Evolutionary conservation across 2,888 invertebrate genomes (phyloP), one percentile per base, ranked within the genome.

Genomic region (Anthophora plumipes): DNA sequence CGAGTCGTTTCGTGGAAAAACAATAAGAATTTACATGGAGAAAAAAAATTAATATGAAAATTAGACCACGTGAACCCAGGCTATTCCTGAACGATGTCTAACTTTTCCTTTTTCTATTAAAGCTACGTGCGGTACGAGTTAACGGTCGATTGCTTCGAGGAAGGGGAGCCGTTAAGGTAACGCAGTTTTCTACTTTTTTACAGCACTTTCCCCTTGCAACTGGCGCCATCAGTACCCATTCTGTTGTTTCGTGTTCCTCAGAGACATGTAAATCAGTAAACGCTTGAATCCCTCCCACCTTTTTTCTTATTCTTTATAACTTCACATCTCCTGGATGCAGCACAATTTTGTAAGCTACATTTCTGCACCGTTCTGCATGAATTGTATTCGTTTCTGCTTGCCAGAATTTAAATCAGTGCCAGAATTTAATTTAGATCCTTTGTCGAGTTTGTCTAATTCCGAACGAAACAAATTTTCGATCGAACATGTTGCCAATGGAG

Each of bases 161-260:
- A 89, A 86, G 85, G 91, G 90, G 92, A 92, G 84, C 92, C 91
- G 85, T 92, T 92, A 90, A 93, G 93, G 93, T 93, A 93, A 93
- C 90, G 70, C 87, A 91, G 91, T 85, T 89, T 84, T 75, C 83
- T 86, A 85, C 63, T 11, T 75, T 54, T 67, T 43, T 60, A 77
- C 68, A 54, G 68, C 73, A 76, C 78, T 66, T 74, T 52, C 57
- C 79, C 74, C 85, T n/a, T 84, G 89, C 85, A 90, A 90, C 87
- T 92, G 89, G 90, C 91, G 91, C 89, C 89, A 88, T 66, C 80
- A 70, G 90, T 88, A 88, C 87, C 11, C 37, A 48, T 22, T 46
- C 50, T 77, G 43, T 20, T 31, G 59, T 67, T 55, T 50, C 54
- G 60, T 63, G 50, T 12, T 48, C 52, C 43, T 25, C 68, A 61